Base-by-base conservation (phyloP, 1,140 invertebrate species). In the Hylaeus anthracinus region DNA sequence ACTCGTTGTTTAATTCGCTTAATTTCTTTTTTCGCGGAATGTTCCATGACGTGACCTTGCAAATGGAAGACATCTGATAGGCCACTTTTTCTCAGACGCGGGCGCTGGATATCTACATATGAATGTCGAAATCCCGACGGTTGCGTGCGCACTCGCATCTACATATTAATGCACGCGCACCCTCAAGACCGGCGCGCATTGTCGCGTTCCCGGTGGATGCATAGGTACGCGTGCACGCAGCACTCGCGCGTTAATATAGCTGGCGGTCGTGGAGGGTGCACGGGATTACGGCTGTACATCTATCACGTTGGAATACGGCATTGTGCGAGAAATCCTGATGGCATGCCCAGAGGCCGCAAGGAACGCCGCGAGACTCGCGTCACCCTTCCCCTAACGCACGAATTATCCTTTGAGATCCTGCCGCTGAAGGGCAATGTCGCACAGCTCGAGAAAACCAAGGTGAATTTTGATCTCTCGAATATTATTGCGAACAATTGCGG, bases 301-400 rank as follows among this genome's bases (percentile, higher is more conserved):
- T 89, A 89, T 90, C 89, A 89, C 82, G 72, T 82, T 82, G 89
- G 86, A 90, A 90, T 90, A 82, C 87, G 80, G 89, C 84, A 90
- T 89, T 90, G 88, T 90, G 88, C 88, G 80, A 83, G 89, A 89
- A 90, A 90, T 90, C 88, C 87, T 86, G 87, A 90, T 86, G 88
- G 89, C 81, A 85, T 89, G 86, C 88, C 86, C 86, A 87, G 88
- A 87, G 81, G 85, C 81, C 84, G 84, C 79, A 37, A 81, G 83
- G 73, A 79, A 63, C 82, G 87, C 66, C 79, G 70, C 75, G 79
- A 84, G 51, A 51, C 51, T 51, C 72, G 74, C 81, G 72, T 51
- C 26, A 51, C 51, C 9, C 56, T 65, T 71, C 78, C 72, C 81
- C 84, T 84, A 76, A 87, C 75, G 78, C 84, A 70, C 85, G 86